Conservation (phyloP, 2,888 invertebrate genomes). For the Pteria penguin region DNA sequence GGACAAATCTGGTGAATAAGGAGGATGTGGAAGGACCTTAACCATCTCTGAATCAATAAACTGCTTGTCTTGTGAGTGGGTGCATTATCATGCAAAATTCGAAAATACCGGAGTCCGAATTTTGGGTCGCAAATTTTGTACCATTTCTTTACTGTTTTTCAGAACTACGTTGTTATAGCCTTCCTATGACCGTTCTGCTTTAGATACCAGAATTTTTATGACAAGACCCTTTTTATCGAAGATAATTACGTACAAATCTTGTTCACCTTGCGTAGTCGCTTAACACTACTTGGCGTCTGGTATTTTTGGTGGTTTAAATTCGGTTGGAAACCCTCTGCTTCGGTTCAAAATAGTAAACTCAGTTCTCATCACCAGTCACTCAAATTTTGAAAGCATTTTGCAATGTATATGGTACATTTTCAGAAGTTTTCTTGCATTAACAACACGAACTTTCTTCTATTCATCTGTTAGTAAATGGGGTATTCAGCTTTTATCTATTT, state of each 20-base stretch:
- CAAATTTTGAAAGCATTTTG: too few species aligned
- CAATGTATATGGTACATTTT: too few species aligned
- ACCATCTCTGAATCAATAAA: conserved; percentile 24
- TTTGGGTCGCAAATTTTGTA: neutral
- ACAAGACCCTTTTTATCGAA: neutral
- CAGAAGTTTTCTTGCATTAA: too few species aligned
- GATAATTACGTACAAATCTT: neutral
- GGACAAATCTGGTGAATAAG: conserved; percentile 28
- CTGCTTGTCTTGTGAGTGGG: conserved; percentile 31
- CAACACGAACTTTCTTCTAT: too few species aligned
- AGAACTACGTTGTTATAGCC: conserved; percentile 27
- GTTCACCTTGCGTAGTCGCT: neutral
- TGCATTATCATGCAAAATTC: conserved; percentile 34
- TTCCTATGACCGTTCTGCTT: conserved; percentile 31
- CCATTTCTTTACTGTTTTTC: neutral
- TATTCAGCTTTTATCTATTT: too few species aligned
- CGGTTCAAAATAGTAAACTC: too few species aligned
- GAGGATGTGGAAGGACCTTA: conserved; percentile 26
- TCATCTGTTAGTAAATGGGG: too few species aligned
- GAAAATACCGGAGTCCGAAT: conserved; percentile 7
- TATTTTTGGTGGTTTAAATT: too few species aligned
- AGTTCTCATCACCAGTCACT: too few species aligned
- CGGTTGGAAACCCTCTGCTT: too few species aligned
- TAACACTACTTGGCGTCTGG: too few species aligned
- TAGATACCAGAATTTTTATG: conserved; percentile 27